phyloP scores from a whole-genome alignment of 2,113 vertebrate genomes.

The Neotoma lepida region DNA sequence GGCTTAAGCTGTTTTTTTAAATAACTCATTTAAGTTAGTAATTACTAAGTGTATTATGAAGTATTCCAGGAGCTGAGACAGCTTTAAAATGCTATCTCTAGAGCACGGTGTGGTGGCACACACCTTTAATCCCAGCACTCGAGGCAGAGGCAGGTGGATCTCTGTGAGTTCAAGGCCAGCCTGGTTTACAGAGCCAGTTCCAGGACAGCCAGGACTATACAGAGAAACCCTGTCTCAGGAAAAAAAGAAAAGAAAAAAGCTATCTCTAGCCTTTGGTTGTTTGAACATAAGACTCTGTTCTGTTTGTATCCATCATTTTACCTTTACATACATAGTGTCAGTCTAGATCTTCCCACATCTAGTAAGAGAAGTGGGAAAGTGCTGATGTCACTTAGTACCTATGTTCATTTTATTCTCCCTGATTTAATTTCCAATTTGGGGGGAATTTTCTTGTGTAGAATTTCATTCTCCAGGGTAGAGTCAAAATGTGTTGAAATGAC shows the following conservation, averaged over 20 bases:
- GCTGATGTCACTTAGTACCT: slow-evolving; percentile 41
- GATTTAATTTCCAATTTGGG: slow-evolving; percentile 56
- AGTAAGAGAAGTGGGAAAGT: slow-evolving; percentile 14
- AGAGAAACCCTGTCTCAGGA: not conserved
- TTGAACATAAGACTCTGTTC: slow-evolving; percentile 21
- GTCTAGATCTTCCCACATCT: slow-evolving; percentile 28
- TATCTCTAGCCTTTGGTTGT: not conserved
- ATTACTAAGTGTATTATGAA: not conserved
- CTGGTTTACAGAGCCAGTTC: not conserved
- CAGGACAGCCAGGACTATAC: not conserved
- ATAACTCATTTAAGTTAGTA: slow-evolving; percentile 34
- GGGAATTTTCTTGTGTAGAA: slow-evolving; percentile 35
- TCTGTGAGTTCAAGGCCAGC: not conserved
- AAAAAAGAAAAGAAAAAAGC: not conserved
- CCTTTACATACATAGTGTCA: slow-evolving; percentile 13
- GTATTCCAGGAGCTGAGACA: not conserved
- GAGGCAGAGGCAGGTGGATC: not conserved
- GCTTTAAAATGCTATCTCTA: slow-evolving; percentile 10
- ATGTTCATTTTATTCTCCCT: slow-evolving; percentile 57
- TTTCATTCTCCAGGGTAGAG: slow-evolving; percentile 67
- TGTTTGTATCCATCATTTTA: slow-evolving; percentile 34
- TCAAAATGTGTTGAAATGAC: slow-evolving; percentile 71
- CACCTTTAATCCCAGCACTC: not conserved
- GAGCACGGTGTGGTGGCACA: not conserved
- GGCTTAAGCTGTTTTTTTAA: not conserved